Evolutionary conservation across 2,888 invertebrate genomes (phyloP).

Genomic region (Tineola bisselliella): DNA sequence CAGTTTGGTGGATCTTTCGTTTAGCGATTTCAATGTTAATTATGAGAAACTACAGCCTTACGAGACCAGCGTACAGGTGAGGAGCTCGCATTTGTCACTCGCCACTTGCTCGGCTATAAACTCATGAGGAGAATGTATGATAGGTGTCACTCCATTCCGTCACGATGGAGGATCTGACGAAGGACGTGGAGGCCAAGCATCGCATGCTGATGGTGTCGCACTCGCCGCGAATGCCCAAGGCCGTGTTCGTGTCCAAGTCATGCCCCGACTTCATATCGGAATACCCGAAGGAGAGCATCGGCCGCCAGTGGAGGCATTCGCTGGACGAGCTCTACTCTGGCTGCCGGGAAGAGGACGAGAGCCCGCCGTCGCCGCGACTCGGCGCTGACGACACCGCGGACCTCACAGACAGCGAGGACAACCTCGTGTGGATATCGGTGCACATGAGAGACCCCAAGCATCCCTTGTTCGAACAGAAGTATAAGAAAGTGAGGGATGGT

Average conservation of each 20-base stretch:
- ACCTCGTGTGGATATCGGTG: constrained; percentile 78
- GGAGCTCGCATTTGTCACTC: too few relatives aligned
- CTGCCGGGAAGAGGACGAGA: constrained; percentile 26
- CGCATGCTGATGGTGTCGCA: constrained; percentile 85
- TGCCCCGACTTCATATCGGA: constrained; percentile 76
- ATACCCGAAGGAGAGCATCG: constrained; percentile 18
- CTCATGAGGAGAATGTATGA: too few relatives aligned
- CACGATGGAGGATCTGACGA: constrained; percentile 89
- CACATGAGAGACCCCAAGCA: constrained; percentile 73
- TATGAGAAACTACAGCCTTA: constrained; percentile 74
- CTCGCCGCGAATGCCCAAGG: constrained; percentile 51
- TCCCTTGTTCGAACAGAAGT: constrained; percentile 71
- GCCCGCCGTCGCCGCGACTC: constrained; percentile 74
- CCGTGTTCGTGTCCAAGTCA: constrained; percentile 77
- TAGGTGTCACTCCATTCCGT: constrained; percentile 84
- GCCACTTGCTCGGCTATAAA: too few relatives aligned
- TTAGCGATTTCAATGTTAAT: constrained; percentile 82
- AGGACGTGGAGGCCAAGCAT: constrained; percentile 80
- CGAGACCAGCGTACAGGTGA: constrained; percentile 77
- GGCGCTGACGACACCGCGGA: too few relatives aligned
- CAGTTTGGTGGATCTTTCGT: constrained; percentile 85
- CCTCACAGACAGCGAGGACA: constrained; percentile 30
- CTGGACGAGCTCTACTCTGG: not conserved
- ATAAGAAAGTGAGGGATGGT: constrained; percentile 66
- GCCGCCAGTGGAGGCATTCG: constrained; percentile 11